phyloP scores from a whole-genome alignment of 2,113 vertebrate genomes.

The Onychostruthus taczanowskii region DNA sequence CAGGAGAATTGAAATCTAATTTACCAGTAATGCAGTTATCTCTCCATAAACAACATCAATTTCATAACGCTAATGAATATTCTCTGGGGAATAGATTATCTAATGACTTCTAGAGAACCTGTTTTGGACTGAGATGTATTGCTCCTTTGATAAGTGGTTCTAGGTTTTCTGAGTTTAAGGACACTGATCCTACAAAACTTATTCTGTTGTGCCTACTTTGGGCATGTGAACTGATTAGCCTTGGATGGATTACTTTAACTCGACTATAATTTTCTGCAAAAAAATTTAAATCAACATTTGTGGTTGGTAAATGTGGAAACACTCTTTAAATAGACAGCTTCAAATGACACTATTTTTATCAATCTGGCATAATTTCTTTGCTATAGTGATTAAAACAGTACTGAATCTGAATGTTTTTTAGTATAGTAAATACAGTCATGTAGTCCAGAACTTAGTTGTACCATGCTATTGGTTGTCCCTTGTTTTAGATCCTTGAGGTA shows the following conservation, averaged over 20 bases:
- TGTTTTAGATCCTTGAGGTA: background rate
- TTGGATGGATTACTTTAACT: background rate
- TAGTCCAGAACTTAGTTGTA: background rate
- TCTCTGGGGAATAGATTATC: conserved; percentile 34
- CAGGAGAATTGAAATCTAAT: conserved; percentile 53
- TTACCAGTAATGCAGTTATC: conserved; percentile 58
- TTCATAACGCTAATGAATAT: conserved; percentile 42
- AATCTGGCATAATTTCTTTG: background rate
- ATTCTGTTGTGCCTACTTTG: background rate
- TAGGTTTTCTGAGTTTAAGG: background rate
- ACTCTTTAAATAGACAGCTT: background rate
- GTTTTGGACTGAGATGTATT: background rate
- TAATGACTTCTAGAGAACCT: conserved; percentile 8
- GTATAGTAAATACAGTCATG: background rate
- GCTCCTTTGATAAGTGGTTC: background rate
- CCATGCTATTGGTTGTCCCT: background rate
- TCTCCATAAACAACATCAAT: conserved; percentile 60
- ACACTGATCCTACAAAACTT: background rate
- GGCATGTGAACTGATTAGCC: background rate
- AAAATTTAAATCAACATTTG: background rate
- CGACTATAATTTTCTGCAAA: background rate
- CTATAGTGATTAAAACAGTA: background rate
- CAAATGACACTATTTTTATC: background rate
- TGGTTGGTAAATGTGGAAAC: background rate
- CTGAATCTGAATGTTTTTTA: background rate